Percentiles rank a stretch among this genome's conserved stretches.
Conservation (phyloP, 2,888 invertebrate species). For the Dione juno region DNA sequence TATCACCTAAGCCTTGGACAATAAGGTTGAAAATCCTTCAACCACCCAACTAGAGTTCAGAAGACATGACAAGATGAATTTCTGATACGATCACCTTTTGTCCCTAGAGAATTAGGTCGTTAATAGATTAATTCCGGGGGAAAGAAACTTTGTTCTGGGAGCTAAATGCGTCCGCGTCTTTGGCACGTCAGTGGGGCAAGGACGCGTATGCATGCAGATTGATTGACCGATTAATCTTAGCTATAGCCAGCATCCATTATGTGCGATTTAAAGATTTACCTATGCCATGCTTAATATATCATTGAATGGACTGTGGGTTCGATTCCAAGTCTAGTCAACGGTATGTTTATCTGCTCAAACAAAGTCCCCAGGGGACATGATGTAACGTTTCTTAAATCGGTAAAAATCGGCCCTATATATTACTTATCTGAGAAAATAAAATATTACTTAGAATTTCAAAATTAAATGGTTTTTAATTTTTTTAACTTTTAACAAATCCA, state of each 20-base stretch:
- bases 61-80: conserved; percentile 52
- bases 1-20: conserved; percentile 2
- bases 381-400: too few relatives aligned
- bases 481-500: too few relatives aligned
- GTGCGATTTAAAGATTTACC: conserved; percentile 28
- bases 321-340: neutral
- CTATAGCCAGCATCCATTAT: conserved; percentile 48
- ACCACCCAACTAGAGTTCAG: conserved; percentile 54
- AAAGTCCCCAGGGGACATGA: too few relatives aligned
- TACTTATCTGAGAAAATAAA: too few relatives aligned
- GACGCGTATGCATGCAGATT: conserved; percentile 76
- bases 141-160: conserved; percentile 69
- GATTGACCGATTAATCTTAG: conserved; percentile 79
- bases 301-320: neutral
- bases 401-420: too few relatives aligned
- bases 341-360: neutral
- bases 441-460: too few relatives aligned
- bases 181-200: conserved; percentile 81
- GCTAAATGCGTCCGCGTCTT: conserved; percentile 74
- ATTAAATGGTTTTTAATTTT: too few relatives aligned
- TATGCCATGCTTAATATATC: neutral
- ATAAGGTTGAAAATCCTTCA: conserved; percentile 60
- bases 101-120: conserved; percentile 53
- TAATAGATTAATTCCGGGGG: conserved; percentile 59
- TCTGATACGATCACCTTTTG: conserved; percentile 48